These are phyloP conservation scores for Tridacna gigas DNA, from an alignment of 2,888 invertebrate genomes.

Conservation along the genomic window DNA sequence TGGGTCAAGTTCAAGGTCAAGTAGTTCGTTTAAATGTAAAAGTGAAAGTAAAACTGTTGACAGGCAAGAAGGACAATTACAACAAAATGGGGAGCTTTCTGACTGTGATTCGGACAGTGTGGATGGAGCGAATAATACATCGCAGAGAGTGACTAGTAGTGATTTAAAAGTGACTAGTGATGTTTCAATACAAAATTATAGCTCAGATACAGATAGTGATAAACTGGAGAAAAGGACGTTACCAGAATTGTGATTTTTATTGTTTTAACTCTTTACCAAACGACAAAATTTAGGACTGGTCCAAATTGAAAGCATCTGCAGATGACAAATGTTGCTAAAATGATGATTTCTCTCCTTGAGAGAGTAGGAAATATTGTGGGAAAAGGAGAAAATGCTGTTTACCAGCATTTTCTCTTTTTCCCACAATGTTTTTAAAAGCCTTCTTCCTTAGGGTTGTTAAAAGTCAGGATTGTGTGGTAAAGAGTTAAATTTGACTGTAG, in stretches of 20 bases:
- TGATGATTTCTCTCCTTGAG: neutral
- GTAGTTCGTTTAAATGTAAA: neutral
- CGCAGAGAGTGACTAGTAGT: neutral
- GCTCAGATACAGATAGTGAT: conserved; percentile 5
- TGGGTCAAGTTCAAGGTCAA: conserved; percentile 12
- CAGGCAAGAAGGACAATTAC: neutral
- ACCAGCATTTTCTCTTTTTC: neutral
- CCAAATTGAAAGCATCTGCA: neutral
- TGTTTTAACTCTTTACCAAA: neutral
- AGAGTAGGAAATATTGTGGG: neutral
- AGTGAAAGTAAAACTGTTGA: conserved; percentile 2
- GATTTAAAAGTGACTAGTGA: neutral
- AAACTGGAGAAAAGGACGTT: conserved; percentile 1
- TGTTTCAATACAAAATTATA: neutral
- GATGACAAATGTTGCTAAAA: too few species aligned
- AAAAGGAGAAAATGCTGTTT: neutral
- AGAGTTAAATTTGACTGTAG: neutral
- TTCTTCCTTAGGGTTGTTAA: too few species aligned
- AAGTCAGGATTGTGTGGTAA: too few species aligned
- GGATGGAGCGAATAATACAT: neutral
- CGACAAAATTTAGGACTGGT: neutral
- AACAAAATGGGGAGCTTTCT: conserved; percentile 15
- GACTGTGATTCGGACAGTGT: conserved; percentile 2
- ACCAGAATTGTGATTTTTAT: conserved; percentile 5
- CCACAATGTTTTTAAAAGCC: neutral